These are phyloP conservation scores for Subanguina moxae DNA, from an alignment of 1,140 invertebrate species.

Conservation along the genomic window DNA sequence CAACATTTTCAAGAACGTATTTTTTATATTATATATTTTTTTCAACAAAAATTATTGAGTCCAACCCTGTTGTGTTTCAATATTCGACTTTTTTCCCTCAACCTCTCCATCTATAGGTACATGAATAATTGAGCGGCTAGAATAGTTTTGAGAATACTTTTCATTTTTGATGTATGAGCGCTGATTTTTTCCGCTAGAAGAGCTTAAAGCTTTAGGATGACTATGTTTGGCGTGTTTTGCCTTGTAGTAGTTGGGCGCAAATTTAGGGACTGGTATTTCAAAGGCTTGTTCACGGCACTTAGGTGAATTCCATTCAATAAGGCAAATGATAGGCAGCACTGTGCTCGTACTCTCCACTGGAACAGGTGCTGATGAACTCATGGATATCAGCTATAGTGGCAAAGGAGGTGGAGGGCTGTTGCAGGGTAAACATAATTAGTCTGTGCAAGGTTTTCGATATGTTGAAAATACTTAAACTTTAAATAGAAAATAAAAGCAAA, in stretches of 20 bases:
- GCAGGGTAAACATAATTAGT: too few relatives aligned
- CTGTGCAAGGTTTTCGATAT: too few relatives aligned
- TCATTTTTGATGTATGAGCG: not conserved
- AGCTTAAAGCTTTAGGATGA: not conserved
- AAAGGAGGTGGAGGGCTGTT: too few relatives aligned
- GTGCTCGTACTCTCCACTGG: not conserved
- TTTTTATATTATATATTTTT: not conserved
- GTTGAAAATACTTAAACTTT: too few relatives aligned
- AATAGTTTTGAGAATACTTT: too few relatives aligned
- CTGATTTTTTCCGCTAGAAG: not conserved
- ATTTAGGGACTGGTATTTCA: slow-evolving; percentile 24
- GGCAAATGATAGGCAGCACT: slow-evolving; percentile 25
- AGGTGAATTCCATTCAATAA: slow-evolving; percentile 26
- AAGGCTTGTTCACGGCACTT: slow-evolving; percentile 27
- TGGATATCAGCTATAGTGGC: too few relatives aligned
- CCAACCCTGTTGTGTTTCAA: not conserved
- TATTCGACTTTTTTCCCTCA: not conserved
- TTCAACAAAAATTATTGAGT: not conserved
- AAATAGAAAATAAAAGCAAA: too few relatives aligned
- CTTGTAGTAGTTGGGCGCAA: slow-evolving; percentile 23
- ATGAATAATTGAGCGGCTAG: not conserved
- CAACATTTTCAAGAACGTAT: not conserved
- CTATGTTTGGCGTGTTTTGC: not conserved
- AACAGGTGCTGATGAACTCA: not conserved
- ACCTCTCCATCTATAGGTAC: not conserved